phyloP scores from a whole-genome alignment of 2,888 invertebrate genomes.

The Orthosia cruda region DNA sequence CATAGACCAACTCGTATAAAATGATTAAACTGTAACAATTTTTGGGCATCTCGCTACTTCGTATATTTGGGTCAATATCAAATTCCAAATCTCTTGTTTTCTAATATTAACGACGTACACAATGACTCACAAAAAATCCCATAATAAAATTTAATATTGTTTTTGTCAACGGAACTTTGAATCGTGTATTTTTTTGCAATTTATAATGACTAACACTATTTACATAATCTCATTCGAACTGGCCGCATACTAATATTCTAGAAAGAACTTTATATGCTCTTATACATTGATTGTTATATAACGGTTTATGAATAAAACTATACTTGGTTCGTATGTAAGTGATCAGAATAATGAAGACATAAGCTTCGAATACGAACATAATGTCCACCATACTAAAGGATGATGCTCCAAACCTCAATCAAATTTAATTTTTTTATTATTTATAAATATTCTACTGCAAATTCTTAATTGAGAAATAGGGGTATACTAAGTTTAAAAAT shows the following conservation, averaged over 20 bases:
- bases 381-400: too few relatives aligned
- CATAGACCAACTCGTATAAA: background rate
- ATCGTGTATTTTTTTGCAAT: conserved; percentile 19
- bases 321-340: conserved; percentile 3
- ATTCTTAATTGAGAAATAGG: too few relatives aligned
- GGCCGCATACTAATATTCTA: conserved; percentile 39
- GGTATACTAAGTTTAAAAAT: too few relatives aligned
- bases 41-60: background rate
- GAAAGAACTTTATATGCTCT: conserved; percentile 19
- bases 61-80: background rate
- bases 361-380: background rate
- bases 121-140: conserved; percentile 18
- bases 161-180: conserved; percentile 14
- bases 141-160: conserved; percentile 1
- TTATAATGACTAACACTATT: conserved; percentile 20
- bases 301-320: conserved; percentile 25
- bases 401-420: too few relatives aligned
- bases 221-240: conserved; percentile 53
- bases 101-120: background rate
- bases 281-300: conserved; percentile 23
- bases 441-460: too few relatives aligned
- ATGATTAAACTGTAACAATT: background rate
- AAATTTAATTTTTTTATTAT: too few relatives aligned
- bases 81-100: background rate
- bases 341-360: background rate